Conservation (phyloP, 2,113 vertebrate genomes). For the Girardinichthys multiradiatus region DNA sequence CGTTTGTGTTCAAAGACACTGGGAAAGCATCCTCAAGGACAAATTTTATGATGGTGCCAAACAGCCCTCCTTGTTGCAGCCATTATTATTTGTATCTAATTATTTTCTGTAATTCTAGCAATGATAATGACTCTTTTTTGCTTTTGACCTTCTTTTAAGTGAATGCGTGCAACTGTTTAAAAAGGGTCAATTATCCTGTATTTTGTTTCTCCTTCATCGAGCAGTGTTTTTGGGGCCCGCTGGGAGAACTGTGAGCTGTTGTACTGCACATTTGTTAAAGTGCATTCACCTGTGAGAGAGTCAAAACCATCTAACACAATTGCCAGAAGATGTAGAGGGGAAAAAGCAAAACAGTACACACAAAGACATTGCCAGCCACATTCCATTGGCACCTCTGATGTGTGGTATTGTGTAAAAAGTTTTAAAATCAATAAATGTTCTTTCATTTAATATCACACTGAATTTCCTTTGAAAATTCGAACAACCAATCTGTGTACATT, state of each 20-base stretch:
- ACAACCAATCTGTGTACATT: neutral
- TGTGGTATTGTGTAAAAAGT: neutral
- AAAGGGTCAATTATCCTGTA: constrained; percentile 20
- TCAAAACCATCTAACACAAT: constrained; percentile 50
- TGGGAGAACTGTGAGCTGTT: constrained; percentile 30
- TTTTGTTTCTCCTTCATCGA: constrained; percentile 37
- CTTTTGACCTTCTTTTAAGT: constrained; percentile 45
- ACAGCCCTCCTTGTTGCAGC: constrained; percentile 5
- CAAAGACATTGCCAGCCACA: constrained; percentile 10
- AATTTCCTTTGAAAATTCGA: no score
- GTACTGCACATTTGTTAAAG: constrained; percentile 63
- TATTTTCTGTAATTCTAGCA: constrained; percentile 37
- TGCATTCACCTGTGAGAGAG: constrained; percentile 70
- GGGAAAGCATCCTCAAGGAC: constrained; percentile 71
- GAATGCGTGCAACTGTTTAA: constrained; percentile 8
- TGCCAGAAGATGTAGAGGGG: constrained; percentile 25
- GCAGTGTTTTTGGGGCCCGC: constrained; percentile 40
- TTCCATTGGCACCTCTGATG: neutral
- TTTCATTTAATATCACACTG: neutral
- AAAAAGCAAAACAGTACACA: constrained; percentile 26
- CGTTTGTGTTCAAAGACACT: constrained; percentile 70
- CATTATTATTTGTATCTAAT: constrained; percentile 30
- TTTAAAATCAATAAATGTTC: neutral
- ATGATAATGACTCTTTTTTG: constrained; percentile 50
- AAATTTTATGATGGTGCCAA: constrained; percentile 36